Base-by-base conservation (phyloP, 1,140 invertebrate species). In the Pseudachorutes palmiensis region DNA sequence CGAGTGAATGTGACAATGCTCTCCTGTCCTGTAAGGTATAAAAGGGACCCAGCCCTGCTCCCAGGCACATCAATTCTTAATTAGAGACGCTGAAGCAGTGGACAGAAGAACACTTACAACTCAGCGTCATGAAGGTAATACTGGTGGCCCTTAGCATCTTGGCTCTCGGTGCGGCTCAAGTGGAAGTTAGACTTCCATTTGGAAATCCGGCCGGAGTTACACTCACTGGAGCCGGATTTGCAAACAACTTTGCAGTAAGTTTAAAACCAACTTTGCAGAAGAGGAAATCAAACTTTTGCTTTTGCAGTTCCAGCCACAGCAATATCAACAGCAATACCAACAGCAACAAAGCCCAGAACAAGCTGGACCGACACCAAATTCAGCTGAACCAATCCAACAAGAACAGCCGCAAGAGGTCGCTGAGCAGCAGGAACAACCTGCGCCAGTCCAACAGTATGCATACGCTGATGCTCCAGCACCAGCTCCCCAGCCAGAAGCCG, bases 191-290 rank as follows among this genome's bases (percentile, higher is more conserved):
- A 57, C 67, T 64, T 64, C 36, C 62, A 63, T 67, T 62, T 62
- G 65, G 45, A 51, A 73, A 70, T 45, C 72, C 72, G 2, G 72
- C 69, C 48, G 72, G 72, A 66, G 69, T 70, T 14, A 73, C 67
- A 14, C 67, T 65, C 33, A 58, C 59, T 33, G 72, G 72, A 67
- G 57, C 65, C n/a, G 67, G 65, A 65, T 63, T 55, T 55, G 28
- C 48, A 2, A 24, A 63, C 22, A 45, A 29, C 14, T 58, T 55
- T 33, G n/a, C 31, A 45, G 71, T 73, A 73, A 71, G 29, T 36
- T n/a, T n/a, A n/a, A 63, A 45, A 57, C 55, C 5, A 57, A 45
- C 9, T n/a, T n/a, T n/a, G n/a, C n/a, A 29, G 24, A 29, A 62
- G 36, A 9, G 36, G 9, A 45, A 28, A 33, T 62, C 9, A 29